Evolutionary conservation across 2,888 invertebrate species (phyloP), one percentile per base, ranked within the genome.

Genomic region (Colostygia pectinataria): DNA sequence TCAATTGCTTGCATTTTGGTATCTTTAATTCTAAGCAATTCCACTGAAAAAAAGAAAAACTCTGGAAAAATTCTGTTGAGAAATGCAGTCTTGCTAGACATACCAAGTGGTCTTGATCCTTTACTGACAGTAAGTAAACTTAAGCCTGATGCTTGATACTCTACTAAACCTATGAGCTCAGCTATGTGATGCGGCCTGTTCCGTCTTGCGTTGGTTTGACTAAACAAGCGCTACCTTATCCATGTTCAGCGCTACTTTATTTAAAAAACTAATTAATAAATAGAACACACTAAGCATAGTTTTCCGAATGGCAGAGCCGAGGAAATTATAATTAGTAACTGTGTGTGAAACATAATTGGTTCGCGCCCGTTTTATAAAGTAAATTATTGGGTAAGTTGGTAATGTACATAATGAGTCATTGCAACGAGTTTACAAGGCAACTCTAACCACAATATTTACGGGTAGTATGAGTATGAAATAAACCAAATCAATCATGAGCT

Each of bases 241-340:
- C 62, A 69, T 66, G 70, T 55, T 72, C 69, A 69, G 65, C 67
- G 72, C 72, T 72, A 69, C 71, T 70, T 71, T 39, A 68, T 71
- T 74, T 66, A 68, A 42, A 61, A 69, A 57, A 57, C 72, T 76
- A 77, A 79, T 80, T 79, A 77, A 68, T 77, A 75, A 79, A 78
- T 75, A 71, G 74, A 77, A 71, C 75, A 76, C 64, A 66, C 74
- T 74, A 77, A 77, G 76, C 75, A 77, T 76, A 79, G 68, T 77
- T 74, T 76, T 77, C 74, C 73, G 73, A 73, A 75, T 73, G 73
- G 76, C 64, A 62, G 74, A 69, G 59, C 67, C 59, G 73, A 74
- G 76, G 77, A 79, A 81, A 79, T 80, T 78, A 79, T 80, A 79
- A 80, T 80, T 79, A 80, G 71, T 72, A 67, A 71, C 74, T 74